phyloP scores from a whole-genome alignment of 2,888 invertebrate species.

The Drosophila dives region DNA sequence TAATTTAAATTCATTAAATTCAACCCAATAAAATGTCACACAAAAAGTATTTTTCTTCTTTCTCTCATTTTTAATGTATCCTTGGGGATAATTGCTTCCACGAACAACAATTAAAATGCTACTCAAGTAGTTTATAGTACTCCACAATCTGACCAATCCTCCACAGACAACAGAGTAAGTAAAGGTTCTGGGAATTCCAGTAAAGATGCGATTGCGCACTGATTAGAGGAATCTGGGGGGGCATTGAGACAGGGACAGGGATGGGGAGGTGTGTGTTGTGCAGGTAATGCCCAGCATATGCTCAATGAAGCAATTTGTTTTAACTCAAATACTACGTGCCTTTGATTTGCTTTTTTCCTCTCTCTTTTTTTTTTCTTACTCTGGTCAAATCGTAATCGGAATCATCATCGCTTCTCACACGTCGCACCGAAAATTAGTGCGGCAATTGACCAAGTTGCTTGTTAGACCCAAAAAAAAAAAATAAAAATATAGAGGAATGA shows the following conservation, averaged over 20 bases:
- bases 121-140: constrained; percentile 61
- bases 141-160: constrained; percentile 5
- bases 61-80: constrained; percentile 8
- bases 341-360: constrained; percentile 34
- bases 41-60: constrained; percentile 14
- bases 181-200: constrained; percentile 39
- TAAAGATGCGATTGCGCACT: constrained; percentile 46
- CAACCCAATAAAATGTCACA: constrained; percentile 61
- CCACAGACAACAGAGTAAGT: constrained; percentile 33
- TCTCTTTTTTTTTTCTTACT: background rate
- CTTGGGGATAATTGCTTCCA: constrained; percentile 63
- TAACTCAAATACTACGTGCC: constrained; percentile 56
- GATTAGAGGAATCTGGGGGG: constrained; percentile 49
- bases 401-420: constrained; percentile 62
- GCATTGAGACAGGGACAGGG: background rate
- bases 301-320: constrained; percentile 74
- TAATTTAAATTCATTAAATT: constrained; percentile 77
- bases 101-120: constrained; percentile 72
- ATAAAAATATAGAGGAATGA: background rate
- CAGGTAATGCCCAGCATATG: constrained; percentile 55
- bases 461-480: constrained; percentile 2
- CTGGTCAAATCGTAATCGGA: constrained; percentile 48
- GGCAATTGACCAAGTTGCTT: constrained; percentile 58
- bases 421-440: constrained; percentile 73
- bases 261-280: background rate